Evolutionary conservation across 2,113 vertebrate genomes (phyloP).

Genomic region (Seriola aureovittata): DNA sequence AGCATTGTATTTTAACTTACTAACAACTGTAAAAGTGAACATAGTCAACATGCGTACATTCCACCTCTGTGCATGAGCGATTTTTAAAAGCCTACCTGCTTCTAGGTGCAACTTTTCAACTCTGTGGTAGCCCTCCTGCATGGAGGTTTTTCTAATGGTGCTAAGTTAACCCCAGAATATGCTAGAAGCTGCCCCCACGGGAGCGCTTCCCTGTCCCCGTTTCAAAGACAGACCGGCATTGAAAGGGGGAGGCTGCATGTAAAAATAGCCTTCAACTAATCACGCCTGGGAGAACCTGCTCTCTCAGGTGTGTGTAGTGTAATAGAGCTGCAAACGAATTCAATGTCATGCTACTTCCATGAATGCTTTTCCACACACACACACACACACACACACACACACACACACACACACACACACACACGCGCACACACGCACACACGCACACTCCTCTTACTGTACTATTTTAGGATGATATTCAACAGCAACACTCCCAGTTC

Average conservation of each 20-base stretch:
- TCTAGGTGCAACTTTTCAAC: constrained; percentile 24
- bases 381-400: not conserved
- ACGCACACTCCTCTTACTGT: not conserved
- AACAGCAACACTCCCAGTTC: constrained; percentile 15
- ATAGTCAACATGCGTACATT: constrained; percentile 59
- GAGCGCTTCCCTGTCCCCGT: constrained; percentile 55
- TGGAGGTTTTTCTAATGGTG: constrained; percentile 69
- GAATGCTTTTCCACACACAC: constrained; percentile 1
- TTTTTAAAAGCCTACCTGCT: constrained; percentile 27
- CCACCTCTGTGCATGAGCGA: constrained; percentile 57
- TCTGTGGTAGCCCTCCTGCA: constrained; percentile 33
- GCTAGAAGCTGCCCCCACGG: constrained; percentile 38
- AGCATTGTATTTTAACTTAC: constrained; percentile 48
- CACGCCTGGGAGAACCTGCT: constrained; percentile 52
- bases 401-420: too few species aligned
- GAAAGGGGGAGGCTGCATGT: constrained; percentile 29
- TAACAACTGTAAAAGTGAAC: constrained; percentile 65
- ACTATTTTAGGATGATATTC: constrained; percentile 8
- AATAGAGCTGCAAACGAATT: constrained; percentile 24
- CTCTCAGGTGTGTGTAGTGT: constrained; percentile 29
- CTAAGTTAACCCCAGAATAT: constrained; percentile 72
- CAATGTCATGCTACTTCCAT: not conserved
- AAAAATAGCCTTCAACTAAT: constrained; percentile 50
- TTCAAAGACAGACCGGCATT: constrained; percentile 34
- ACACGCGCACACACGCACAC: not conserved